Percentiles rank a stretch among this genome's conserved stretches.
These are phyloP conservation scores for Phortica magna DNA, from an alignment of 2,888 invertebrate species.

Conservation along the genomic window DNA sequence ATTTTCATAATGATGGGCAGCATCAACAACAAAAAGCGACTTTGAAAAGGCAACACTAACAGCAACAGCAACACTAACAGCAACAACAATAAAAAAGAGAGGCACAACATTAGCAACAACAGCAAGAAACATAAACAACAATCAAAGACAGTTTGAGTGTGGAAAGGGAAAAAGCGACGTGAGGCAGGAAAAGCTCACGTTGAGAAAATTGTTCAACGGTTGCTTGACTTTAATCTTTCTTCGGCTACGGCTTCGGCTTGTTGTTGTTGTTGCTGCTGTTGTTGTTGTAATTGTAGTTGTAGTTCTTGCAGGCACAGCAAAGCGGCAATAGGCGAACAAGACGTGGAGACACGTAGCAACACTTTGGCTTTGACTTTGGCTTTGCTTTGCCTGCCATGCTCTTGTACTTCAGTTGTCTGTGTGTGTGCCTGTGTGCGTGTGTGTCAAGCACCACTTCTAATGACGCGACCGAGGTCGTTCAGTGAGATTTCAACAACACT, in stretches of 20 bases:
- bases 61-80: not conserved
- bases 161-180: no score
- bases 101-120: not conserved
- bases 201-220: constrained; percentile 69
- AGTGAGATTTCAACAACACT: constrained; percentile 3
- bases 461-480: constrained; percentile 70
- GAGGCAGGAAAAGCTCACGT: constrained; percentile 54
- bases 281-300: constrained; percentile 71
- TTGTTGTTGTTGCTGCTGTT: constrained; percentile 56
- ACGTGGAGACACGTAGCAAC: constrained; percentile 66
- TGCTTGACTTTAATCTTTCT: constrained; percentile 51
- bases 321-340: constrained; percentile 28
- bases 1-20: constrained; percentile 37
- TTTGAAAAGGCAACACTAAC: not conserved
- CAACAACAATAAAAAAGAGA: no score
- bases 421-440: constrained; percentile 45
- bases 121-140: not conserved
- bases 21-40: constrained; percentile 14
- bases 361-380: constrained; percentile 64
- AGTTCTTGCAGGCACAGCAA: constrained; percentile 21
- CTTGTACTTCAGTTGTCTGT: constrained; percentile 37
- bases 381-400: constrained; percentile 45
- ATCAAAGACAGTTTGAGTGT: no score
- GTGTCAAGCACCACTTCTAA: constrained; percentile 67
- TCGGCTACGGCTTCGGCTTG: no score